Evolutionary conservation across 2,888 invertebrate species (phyloP).

Genomic region (Lottia scabra): DNA sequence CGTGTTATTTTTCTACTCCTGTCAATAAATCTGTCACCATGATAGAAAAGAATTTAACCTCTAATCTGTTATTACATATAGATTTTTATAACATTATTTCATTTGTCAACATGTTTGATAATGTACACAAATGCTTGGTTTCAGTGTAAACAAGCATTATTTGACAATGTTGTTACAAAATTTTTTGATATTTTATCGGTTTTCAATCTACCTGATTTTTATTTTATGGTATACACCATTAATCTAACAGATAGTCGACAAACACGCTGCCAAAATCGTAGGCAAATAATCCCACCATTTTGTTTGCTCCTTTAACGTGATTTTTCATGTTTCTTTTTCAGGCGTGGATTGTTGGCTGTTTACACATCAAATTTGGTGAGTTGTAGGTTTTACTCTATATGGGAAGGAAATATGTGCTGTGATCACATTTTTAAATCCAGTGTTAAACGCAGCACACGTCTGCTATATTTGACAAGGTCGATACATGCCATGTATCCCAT

Average conservation of each 20-base stretch:
- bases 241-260: background rate
- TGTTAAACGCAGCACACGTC: slow-evolving; percentile 17
- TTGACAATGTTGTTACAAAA: background rate
- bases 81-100: too few relatives aligned
- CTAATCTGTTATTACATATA: too few relatives aligned
- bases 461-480: slow-evolving; percentile 19
- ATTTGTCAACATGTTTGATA: background rate
- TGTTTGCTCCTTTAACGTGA: slow-evolving; percentile 27
- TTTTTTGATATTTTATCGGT: background rate
- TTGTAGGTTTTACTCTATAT: slow-evolving; percentile 23
- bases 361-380: slow-evolving; percentile 85
- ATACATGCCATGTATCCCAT: background rate
- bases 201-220: background rate
- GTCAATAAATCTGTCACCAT: too few relatives aligned
- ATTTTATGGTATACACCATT: background rate
- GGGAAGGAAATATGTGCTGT: slow-evolving; percentile 8
- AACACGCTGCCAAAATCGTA: background rate
- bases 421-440: slow-evolving; percentile 9
- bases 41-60: too few relatives aligned
- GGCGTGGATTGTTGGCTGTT: slow-evolving; percentile 80
- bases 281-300: slow-evolving; percentile 11
- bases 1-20: too few relatives aligned
- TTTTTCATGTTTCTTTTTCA: slow-evolving; percentile 67
- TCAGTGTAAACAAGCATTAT: background rate
- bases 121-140: background rate